Conservation (phyloP, 2,797 vertebrate genomes). For the Sebastiscus albofasciatus region DNA sequence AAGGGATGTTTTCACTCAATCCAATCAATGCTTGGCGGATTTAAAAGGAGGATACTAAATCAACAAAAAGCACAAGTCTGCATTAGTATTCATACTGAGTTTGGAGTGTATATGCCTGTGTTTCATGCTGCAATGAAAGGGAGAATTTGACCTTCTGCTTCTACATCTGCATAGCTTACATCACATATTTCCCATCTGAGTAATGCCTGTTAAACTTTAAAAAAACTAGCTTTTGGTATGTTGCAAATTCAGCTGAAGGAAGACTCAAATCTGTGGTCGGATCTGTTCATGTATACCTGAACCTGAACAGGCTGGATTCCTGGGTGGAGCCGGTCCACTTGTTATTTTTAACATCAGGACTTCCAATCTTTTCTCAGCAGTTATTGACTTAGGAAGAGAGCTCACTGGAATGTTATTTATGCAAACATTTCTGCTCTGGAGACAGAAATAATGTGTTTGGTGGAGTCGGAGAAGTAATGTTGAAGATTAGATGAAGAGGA, state of each 20-base stretch:
- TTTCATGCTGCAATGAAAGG: background rate
- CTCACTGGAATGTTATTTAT: slow-evolving; percentile 77
- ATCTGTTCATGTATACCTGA: slow-evolving; percentile 25
- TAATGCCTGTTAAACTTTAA: background rate
- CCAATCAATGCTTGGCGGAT: background rate
- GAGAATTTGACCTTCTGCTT: background rate
- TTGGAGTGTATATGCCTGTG: background rate
- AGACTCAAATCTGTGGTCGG: background rate
- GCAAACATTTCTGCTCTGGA: slow-evolving; percentile 62
- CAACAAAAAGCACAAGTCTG: background rate
- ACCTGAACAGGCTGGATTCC: slow-evolving; percentile 35
- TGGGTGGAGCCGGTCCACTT: slow-evolving; percentile 53
- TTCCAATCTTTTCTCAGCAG: slow-evolving; percentile 58
- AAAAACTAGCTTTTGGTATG: background rate
- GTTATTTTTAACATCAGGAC: slow-evolving; percentile 64
- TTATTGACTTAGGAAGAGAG: slow-evolving; percentile 75
- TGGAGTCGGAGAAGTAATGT: slow-evolving; percentile 23
- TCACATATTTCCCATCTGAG: background rate
- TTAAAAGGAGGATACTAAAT: background rate
- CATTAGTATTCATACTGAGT: background rate
- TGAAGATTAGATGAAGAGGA: slow-evolving; percentile 26
- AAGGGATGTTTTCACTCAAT: background rate
- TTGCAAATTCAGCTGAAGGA: background rate
- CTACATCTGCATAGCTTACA: background rate
- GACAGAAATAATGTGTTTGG: slow-evolving; percentile 48